A percentile compares a stretch with the other conserved stretches of the same genome.
phyloP scores from a whole-genome alignment of 2,797 vertebrate species.

The Graptemys geographica region DNA sequence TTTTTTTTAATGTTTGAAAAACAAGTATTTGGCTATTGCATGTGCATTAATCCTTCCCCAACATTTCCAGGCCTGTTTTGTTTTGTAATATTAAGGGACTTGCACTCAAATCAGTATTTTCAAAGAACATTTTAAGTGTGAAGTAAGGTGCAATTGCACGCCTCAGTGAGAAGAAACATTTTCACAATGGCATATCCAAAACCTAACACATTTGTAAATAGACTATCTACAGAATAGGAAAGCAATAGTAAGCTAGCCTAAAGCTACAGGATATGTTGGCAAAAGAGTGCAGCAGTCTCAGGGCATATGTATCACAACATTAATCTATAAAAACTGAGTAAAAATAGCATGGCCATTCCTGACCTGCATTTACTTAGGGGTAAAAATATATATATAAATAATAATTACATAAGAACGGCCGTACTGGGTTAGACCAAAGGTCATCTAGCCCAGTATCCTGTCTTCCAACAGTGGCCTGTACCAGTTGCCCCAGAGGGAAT shows the following conservation, averaged over 20 bases:
- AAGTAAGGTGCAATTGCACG: background rate
- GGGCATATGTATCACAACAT: background rate
- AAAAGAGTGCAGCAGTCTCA: background rate
- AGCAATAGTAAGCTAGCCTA: background rate
- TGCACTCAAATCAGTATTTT: background rate
- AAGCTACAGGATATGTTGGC: background rate
- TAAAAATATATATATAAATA: too few species aligned
- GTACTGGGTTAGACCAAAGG: too few species aligned
- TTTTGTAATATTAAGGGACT: background rate
- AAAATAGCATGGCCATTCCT: background rate
- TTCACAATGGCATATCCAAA: background rate
- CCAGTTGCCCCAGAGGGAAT: too few species aligned
- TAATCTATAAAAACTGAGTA: background rate
- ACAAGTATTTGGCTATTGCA: background rate
- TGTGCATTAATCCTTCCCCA: accelerated
- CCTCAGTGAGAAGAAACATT: background rate
- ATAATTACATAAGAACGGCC: too few species aligned
- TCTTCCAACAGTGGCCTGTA: too few species aligned
- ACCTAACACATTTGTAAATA: background rate
- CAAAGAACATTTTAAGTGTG: background rate
- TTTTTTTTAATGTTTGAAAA: background rate
- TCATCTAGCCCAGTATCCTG: too few species aligned
- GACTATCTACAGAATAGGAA: background rate
- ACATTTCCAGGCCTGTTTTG: background rate
- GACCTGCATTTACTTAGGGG: background rate